Base-by-base conservation (phyloP, 2,797 vertebrate genomes). In the Zenarchopterus dispar region DNA sequence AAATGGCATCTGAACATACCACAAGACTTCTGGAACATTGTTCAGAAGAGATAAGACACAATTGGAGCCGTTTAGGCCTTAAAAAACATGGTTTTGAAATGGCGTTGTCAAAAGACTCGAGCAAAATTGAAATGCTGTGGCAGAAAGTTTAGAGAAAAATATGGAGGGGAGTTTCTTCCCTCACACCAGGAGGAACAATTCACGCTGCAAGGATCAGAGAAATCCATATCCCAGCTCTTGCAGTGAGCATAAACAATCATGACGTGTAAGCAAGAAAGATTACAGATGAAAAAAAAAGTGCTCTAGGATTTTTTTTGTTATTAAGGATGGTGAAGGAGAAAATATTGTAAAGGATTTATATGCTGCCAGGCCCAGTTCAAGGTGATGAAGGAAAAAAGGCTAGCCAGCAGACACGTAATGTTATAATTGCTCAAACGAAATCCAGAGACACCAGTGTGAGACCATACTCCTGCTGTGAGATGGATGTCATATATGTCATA, bases 261-360 rank as follows among this genome's bases (percentile, higher is more conserved):
- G 59, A 75, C 75, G 41, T 28, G 19, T 66, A 77, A 84, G 51
- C 53, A 63, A 67, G 68, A 75, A 42, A 73, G 50, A 81, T 75
- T 56, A 67, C 50, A 74, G 54, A 80, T 62, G 82, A 76, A 74
- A 84, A 79, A 70, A 61, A 59, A 60, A 4, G 57, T 56, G 45
- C 31, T 48, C 3, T 6, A 24, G 65, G 52, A 73, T 80, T 53
- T 76, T n/a, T 49, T 51, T 4, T 53, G 44, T 72, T 66, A 70
- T 75, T 70, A 80, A 70, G 59, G 62, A 67, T 13, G 5, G 8
- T 55, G 75, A 53, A 8, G 17, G 57, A 48, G 17, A 59, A 70
- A 51, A 44, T 65, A 62, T 19, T 68, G 28, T 28, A 60, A 48
- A 13, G 26, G 58, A 71, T 77, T 84, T 61, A 51, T 51, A 49